Conservation (phyloP, 1,140 invertebrate species). For the Drosophila eugracilis region DNA sequence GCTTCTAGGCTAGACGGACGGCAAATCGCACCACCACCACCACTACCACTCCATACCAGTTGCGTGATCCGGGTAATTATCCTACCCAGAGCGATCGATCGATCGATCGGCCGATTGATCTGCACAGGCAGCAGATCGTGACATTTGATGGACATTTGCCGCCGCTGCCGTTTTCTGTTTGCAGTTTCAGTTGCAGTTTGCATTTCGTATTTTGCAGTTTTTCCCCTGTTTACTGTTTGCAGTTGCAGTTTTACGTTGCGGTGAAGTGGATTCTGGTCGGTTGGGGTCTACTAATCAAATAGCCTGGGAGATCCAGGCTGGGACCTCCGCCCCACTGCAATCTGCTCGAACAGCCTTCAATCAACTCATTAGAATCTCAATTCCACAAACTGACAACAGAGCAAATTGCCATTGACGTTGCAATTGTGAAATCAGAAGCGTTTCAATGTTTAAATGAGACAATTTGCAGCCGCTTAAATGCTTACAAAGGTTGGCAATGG, state of each 20-base stretch:
- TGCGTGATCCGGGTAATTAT: conserved; percentile 73
- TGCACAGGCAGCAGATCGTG: conserved; percentile 73
- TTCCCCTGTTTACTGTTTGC: conserved; percentile 12
- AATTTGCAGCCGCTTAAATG: conserved; percentile 53
- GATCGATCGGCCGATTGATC: conserved; percentile 67
- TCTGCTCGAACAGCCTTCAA: conserved; percentile 48
- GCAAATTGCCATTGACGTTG: conserved; percentile 77
- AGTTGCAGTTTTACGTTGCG: conserved; percentile 8
- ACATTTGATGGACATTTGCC: conserved; percentile 80
- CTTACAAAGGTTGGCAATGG: background rate
- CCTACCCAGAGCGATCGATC: conserved; percentile 46
- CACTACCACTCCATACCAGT: conserved; percentile 26
- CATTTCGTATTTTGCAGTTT: too few relatives aligned
- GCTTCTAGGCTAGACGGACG: conserved; percentile 30
- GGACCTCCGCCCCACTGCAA: background rate
- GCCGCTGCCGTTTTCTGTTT: conserved; percentile 67
- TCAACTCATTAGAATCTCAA: conserved; percentile 81
- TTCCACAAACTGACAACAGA: conserved; percentile 61
- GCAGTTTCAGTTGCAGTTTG: background rate
- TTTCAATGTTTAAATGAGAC: conserved; percentile 74
- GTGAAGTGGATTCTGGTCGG: conserved; percentile 24
- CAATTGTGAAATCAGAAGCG: conserved; percentile 77
- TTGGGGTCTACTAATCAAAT: conserved; percentile 64
- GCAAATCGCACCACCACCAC: conserved; percentile 7
- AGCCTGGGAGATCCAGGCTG: conserved; percentile 32